Conservation (phyloP, 2,113 vertebrate genomes). For the Bucco capensis region DNA sequence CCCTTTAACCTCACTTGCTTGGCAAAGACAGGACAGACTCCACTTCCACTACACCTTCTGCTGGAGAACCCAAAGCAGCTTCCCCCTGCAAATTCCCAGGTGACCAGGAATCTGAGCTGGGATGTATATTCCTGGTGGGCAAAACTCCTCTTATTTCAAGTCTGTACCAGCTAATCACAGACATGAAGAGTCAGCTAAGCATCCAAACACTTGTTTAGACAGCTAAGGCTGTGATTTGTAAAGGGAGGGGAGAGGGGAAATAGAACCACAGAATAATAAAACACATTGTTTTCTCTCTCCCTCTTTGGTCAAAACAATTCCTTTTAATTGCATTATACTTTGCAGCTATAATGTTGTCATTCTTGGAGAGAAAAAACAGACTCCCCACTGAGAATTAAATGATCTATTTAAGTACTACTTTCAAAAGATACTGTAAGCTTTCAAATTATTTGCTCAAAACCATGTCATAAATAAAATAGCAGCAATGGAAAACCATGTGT, state of each 20-base stretch:
- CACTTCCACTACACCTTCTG: neutral
- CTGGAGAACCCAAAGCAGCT: neutral
- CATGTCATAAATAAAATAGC: neutral
- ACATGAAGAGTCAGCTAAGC: neutral
- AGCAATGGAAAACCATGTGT: neutral
- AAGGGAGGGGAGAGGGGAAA: neutral
- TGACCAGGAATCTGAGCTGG: neutral
- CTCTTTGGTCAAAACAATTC: neutral
- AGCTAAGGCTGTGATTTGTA: neutral
- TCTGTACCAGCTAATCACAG: neutral
- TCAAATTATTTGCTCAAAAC: neutral
- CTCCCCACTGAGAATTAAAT: neutral
- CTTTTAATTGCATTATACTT: neutral
- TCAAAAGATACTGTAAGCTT: neutral
- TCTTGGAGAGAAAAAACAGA: neutral
- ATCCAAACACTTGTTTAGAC: neutral
- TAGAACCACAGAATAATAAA: neutral
- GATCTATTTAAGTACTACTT: neutral
- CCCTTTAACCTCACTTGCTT: neutral
- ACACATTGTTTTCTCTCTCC: neutral
- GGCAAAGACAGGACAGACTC: neutral
- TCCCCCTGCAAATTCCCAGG: too few relatives aligned
- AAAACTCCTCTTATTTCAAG: neutral
- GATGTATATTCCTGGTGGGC: fast-evolving
- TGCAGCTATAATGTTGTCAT: neutral